Base-by-base conservation (phyloP, 2,888 invertebrate species). In the Elegia similella region DNA sequence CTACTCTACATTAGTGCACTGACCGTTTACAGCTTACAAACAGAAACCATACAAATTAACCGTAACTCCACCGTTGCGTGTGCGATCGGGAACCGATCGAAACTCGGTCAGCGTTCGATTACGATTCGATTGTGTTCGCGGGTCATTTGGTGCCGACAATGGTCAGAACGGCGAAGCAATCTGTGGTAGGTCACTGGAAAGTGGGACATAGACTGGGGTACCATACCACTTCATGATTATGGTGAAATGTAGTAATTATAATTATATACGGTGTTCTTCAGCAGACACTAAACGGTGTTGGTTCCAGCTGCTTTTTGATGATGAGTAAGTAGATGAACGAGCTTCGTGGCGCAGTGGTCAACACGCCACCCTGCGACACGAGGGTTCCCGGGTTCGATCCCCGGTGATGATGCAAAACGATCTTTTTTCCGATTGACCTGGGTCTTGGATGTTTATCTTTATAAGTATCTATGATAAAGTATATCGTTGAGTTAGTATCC, bases 61-160 rank as follows among this genome's bases (percentile, higher is more conserved):
- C 50, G 56, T 59, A 58, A 50, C 58, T 59, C 67, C 67, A 65
- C 57, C 59, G 50, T 70, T 70, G 62, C 68, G 58, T 69, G 61
- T 58, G 16, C 61, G 48, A 64, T 59, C 65, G 68, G 73, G 72
- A 72, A 72, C 61, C 57, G 55, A 60, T 63, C 42, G 59, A 65
- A 71, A 72, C 65, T 70, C 70, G 68, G 74, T 62, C 70, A 66
- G 57, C 65, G 63, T 67, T 69, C 68, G 65, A 61, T 42, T 42
- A 62, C 55, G 58, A 63, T 64, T 63, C 69, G 64, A 63, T 64
- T 55, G 55, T 56, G 62, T 69, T 58, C 62, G 59, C 69, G 68
- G 75, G 73, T 75, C 75, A 73, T 64, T 67, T 63, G 58, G 50
- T 53, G 42, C 15, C 48, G 32, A 75, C 73, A 74, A 75, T 71